phyloP scores from a whole-genome alignment of 2,797 vertebrate species.

The Brachymystax lenok region DNA sequence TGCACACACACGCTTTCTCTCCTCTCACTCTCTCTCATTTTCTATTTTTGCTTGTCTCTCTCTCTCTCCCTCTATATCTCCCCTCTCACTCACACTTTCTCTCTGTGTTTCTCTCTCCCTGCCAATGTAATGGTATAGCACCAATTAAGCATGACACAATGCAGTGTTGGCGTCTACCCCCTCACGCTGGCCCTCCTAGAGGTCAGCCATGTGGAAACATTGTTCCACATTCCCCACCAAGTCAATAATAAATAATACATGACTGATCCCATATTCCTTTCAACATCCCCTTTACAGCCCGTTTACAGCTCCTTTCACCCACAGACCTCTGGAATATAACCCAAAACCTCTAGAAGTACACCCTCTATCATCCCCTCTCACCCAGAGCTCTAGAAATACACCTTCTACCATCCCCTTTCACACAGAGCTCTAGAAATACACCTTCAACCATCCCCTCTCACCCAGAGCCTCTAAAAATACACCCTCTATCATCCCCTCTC shows the following conservation, averaged over 20 bases:
- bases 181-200: constrained; percentile 53
- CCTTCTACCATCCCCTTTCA: too few relatives aligned
- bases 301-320: constrained; percentile 35
- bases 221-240: constrained; percentile 77
- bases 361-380: neutral
- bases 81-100: constrained; percentile 50
- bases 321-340: constrained; percentile 27
- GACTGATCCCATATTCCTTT: constrained; percentile 51
- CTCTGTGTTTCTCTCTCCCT: constrained; percentile 35
- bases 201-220: constrained; percentile 79
- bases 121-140: constrained; percentile 62
- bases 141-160: constrained; percentile 73
- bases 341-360: neutral
- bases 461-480: too few relatives aligned
- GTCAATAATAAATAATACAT: constrained; percentile 82
- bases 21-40: constrained; percentile 16
- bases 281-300: constrained; percentile 29
- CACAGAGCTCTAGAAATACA: too few relatives aligned
- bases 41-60: constrained; percentile 33
- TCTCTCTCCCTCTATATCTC: constrained; percentile 10
- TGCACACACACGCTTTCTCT: constrained; percentile 1
- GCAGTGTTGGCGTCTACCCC: constrained; percentile 40
- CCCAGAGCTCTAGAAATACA: neutral
- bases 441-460: too few relatives aligned
- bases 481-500: too few relatives aligned